Evolutionary conservation across 1,140 invertebrate species (phyloP).

Genomic region (Telenomus remus): DNA sequence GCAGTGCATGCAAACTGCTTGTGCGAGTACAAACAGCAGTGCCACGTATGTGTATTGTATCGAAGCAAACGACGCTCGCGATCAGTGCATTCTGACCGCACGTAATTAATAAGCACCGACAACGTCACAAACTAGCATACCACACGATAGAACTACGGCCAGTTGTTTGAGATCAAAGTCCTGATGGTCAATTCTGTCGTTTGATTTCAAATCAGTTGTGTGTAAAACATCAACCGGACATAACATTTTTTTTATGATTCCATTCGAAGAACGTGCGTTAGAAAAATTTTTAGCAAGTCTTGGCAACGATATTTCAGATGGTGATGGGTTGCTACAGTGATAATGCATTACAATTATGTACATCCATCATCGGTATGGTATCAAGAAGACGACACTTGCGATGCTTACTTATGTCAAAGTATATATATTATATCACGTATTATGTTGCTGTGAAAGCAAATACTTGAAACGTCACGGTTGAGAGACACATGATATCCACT

Average conservation of each 20-base stretch:
- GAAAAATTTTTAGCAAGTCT: no score
- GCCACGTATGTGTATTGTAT: conserved; percentile 10
- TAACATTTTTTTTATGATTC: no score
- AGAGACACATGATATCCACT: conserved; percentile 26
- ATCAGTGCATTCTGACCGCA: conserved; percentile 27
- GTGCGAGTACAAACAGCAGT: conserved; percentile 21
- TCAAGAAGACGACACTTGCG: conserved; percentile 13
- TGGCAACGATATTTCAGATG: no score
- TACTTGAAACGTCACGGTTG: conserved; percentile 33
- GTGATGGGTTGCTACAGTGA: background rate
- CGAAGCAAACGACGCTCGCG: conserved; percentile 14
- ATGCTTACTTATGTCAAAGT: conserved; percentile 21
- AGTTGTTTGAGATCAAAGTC: conserved; percentile 43
- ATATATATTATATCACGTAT: conserved; percentile 32
- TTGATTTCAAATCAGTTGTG: no score
- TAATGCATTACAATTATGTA: conserved; percentile 4
- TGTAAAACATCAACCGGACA: no score
- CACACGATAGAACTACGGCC: conserved; percentile 33
- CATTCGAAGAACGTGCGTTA: no score
- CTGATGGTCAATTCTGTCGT: background rate
- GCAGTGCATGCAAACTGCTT: conserved; percentile 8
- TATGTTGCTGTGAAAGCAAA: conserved; percentile 35
- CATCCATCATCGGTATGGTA: conserved; percentile 5
- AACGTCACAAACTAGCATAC: conserved; percentile 41
- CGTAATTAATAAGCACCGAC: conserved; percentile 34